phyloP scores from a whole-genome alignment of 2,113 vertebrate genomes.

The Mystacornis crossleyi region DNA sequence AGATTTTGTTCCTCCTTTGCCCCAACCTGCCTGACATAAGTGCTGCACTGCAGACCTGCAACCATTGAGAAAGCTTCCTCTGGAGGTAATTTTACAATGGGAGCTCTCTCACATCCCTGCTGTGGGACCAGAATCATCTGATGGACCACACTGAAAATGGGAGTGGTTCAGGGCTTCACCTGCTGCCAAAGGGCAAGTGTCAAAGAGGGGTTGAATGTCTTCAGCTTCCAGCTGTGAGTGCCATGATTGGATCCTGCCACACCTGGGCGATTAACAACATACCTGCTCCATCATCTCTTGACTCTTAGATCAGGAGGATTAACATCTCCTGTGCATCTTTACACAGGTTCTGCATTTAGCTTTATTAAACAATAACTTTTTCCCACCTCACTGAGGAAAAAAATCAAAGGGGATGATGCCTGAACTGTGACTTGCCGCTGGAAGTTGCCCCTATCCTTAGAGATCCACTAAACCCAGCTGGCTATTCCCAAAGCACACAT shows the following conservation, averaged over 20 bases:
- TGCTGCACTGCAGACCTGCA: neutral
- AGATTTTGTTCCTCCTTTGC: neutral
- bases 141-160: neutral
- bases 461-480: neutral
- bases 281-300: neutral
- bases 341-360: neutral
- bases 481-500: accelerated
- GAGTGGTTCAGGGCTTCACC: neutral
- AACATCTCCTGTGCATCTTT: neutral
- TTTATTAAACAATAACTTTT: neutral
- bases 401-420: neutral
- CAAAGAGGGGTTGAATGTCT: accelerated
- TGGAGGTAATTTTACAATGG: neutral
- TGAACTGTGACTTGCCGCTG: accelerated
- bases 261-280: neutral
- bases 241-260: neutral
- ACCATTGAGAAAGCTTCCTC: neutral
- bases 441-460: neutral
- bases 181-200: neutral
- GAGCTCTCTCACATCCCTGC: neutral
- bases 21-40: neutral
- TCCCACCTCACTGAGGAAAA: neutral
- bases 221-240: neutral
- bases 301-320: neutral
- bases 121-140: neutral